These are phyloP conservation scores for Stenopsyche tienmushanensis DNA, from an alignment of 1,140 invertebrate genomes.

Conservation along the genomic window DNA sequence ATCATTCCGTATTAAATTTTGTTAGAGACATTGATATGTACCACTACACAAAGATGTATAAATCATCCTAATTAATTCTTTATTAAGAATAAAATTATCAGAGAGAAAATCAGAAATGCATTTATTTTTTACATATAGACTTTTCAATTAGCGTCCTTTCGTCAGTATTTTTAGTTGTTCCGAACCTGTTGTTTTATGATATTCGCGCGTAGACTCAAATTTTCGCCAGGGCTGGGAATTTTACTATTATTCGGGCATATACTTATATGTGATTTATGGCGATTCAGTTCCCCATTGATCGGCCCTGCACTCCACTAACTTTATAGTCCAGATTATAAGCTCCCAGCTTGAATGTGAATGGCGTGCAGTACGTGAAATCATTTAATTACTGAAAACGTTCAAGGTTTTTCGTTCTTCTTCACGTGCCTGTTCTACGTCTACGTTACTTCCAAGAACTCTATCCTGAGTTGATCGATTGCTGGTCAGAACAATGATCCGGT, in stretches of 20 bases:
- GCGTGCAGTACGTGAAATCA: too few relatives aligned
- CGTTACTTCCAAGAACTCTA: too few relatives aligned
- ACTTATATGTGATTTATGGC: slow-evolving; percentile 10
- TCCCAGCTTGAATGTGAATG: background rate
- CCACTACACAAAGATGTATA: too few relatives aligned
- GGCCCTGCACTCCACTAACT: background rate
- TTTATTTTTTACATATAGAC: slow-evolving; percentile 11
- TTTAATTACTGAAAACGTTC: too few relatives aligned
- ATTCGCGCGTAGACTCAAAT: background rate
- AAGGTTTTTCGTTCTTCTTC: too few relatives aligned
- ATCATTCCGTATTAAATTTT: too few relatives aligned
- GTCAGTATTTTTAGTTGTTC: slow-evolving; percentile 6
- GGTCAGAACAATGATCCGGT: too few relatives aligned
- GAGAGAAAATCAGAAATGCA: slow-evolving; percentile 11
- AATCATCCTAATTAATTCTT: background rate
- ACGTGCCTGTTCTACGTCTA: too few relatives aligned
- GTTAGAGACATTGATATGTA: too few relatives aligned
- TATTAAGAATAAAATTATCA: slow-evolving; percentile 3
- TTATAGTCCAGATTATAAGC: slow-evolving; percentile 10
- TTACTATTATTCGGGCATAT: slow-evolving; percentile 5
- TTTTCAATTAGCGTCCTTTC: slow-evolving; percentile 21
- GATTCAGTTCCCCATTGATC: background rate
- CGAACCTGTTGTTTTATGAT: slow-evolving; percentile 18
- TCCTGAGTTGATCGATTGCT: too few relatives aligned
- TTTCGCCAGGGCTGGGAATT: background rate